These are phyloP conservation scores for Deilephila porcellus DNA, from an alignment of 2,888 invertebrate species.

Conservation along the genomic window DNA sequence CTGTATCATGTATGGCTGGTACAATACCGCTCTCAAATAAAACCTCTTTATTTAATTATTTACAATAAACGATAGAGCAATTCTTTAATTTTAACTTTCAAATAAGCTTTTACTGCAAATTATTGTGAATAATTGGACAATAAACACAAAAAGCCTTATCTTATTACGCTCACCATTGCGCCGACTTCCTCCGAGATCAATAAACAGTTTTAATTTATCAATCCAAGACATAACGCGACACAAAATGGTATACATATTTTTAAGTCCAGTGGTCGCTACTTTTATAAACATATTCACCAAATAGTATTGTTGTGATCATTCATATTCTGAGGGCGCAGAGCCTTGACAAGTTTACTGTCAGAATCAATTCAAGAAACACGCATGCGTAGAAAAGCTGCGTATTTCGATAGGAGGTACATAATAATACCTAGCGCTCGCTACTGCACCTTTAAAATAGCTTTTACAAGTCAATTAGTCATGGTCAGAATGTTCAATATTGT, in stretches of 20 bases:
- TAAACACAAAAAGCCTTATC: not conserved
- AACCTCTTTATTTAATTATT: no score
- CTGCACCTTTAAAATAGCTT: no score
- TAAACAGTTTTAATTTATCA: not conserved
- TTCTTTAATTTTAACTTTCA: no score
- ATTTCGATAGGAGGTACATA: no score
- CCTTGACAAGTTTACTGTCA: not conserved
- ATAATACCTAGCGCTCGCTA: no score
- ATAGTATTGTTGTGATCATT: not conserved
- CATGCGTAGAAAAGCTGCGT: not conserved
- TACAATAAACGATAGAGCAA: no score
- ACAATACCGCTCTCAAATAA: no score
- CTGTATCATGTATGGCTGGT: no score
- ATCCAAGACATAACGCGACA: not conserved
- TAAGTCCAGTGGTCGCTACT: not conserved
- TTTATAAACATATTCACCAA: not conserved
- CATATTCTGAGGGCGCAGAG: not conserved
- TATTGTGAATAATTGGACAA: not conserved
- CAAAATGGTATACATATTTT: not conserved
- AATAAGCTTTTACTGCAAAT: no score
- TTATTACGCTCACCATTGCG: not conserved
- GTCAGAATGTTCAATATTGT: no score
- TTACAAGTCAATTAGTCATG: no score
- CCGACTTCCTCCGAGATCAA: not conserved
- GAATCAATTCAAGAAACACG: slow-evolving; percentile 13